Conservation (phyloP, 2,888 invertebrate genomes). For the Meandrusa payeni region DNA sequence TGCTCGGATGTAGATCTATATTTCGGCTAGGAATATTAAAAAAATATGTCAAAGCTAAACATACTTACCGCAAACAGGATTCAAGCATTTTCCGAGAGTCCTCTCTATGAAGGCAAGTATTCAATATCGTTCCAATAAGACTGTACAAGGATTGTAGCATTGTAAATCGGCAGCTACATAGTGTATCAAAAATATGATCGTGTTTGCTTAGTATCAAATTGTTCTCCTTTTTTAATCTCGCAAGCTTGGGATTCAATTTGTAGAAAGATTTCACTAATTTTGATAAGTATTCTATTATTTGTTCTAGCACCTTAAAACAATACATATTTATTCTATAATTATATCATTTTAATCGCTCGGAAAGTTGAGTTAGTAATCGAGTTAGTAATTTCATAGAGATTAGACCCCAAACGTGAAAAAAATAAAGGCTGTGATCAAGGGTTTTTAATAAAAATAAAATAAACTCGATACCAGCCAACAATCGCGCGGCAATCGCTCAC, state of each 20-base stretch:
- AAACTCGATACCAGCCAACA: too few relatives aligned
- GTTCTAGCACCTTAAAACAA: slow-evolving; percentile 78
- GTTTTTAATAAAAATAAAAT: too few relatives aligned
- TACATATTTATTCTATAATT: too few relatives aligned
- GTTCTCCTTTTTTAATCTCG: slow-evolving; percentile 65
- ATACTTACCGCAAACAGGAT: slow-evolving; percentile 76
- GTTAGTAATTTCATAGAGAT: too few relatives aligned
- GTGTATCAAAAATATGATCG: slow-evolving; percentile 71
- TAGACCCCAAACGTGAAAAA: too few relatives aligned
- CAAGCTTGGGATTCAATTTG: slow-evolving; percentile 73
- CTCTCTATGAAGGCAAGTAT: slow-evolving; percentile 78
- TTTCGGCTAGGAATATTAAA: too few relatives aligned
- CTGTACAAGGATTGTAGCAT: slow-evolving; percentile 77
- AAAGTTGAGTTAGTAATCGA: too few relatives aligned
- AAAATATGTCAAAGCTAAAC: not conserved
- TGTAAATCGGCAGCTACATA: slow-evolving; percentile 78
- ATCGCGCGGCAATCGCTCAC: too few relatives aligned
- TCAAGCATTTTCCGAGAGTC: slow-evolving; percentile 80
- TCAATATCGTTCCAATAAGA: slow-evolving; percentile 75
- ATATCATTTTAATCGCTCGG: too few relatives aligned
- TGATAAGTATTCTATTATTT: slow-evolving; percentile 76
- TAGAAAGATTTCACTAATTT: slow-evolving; percentile 76
- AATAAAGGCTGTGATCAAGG: too few relatives aligned
- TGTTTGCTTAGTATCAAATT: slow-evolving; percentile 66
- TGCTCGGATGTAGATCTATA: too few relatives aligned